These are phyloP conservation scores for Neodiprion fabricii DNA, from an alignment of 1,140 invertebrate genomes.

Conservation along the genomic window DNA sequence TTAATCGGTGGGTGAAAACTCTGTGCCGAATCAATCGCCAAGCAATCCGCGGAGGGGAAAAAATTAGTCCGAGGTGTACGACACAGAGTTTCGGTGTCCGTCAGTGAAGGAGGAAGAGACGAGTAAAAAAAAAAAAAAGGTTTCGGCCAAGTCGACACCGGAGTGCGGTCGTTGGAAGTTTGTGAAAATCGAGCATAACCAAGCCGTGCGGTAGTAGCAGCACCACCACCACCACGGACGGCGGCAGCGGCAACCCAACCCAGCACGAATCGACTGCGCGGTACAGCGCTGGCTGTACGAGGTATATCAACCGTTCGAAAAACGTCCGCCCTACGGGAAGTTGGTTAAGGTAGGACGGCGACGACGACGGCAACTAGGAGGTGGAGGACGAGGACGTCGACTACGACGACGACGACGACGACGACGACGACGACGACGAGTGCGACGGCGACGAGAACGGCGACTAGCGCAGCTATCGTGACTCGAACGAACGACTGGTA, in stretches of 20 bases:
- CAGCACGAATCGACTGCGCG: constrained; percentile 2
- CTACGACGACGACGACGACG: not conserved
- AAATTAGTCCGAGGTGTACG: no score
- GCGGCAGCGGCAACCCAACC: constrained; percentile 2
- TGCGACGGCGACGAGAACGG: not conserved
- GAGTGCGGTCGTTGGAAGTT: not conserved
- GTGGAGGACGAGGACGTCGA: not conserved
- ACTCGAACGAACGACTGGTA: no score
- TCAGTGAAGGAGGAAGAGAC: no score
- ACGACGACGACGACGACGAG: not conserved
- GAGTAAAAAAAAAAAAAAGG: no score
- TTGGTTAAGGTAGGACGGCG: not conserved
- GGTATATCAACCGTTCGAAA: not conserved
- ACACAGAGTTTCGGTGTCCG: no score
- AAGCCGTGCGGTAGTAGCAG: not conserved
- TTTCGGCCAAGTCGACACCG: not conserved
- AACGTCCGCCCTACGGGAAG: not conserved
- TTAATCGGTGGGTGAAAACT: no score
- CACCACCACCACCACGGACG: not conserved
- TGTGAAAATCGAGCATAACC: constrained; percentile 5
- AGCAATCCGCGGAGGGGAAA: no score
- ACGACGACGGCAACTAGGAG: not conserved
- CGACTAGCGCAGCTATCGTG: not conserved
- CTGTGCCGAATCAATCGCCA: no score
- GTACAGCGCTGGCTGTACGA: not conserved